Evolutionary conservation across 2,113 vertebrate genomes (phyloP), one percentile per base, ranked within the genome.

Genomic region (Pseudolaguvia tuberculata): DNA sequence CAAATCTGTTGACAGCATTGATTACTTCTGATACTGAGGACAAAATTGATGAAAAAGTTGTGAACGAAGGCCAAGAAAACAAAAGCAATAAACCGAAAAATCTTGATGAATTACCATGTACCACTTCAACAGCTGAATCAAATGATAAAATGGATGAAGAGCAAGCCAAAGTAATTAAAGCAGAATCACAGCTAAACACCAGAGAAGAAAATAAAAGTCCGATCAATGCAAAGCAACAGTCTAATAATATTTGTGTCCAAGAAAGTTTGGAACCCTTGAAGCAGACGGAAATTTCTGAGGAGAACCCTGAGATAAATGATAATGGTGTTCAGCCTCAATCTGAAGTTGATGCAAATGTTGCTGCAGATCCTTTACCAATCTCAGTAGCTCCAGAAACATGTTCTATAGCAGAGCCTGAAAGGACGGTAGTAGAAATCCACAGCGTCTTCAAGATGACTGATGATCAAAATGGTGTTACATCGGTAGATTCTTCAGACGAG

Each of bases 401-500:
- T 25, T 25, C 48, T 20, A 62, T 13, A 5, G 61, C 56, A 11
- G 23, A 45, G 29, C 4, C 59, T 25, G 56, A 73, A 59, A 12
- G 2, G 51, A 62, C 69, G 20, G 21, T 51, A 48, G 39, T 42
- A 15, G 50, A 70, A 23, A 62, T 55, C 42, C 56, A 50, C 27
- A 69, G 29, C 10, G 67, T 20, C 21, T 23, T 21, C 2, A 15
- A 58, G 39, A 42, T 42, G 39, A 8, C 8, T 35, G 31, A 35
- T 42, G 39, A 42, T 42, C 39, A 42, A 42, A 42, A 42, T 42
- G 39, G 39, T 42, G 39, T 42, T 42, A 9, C 39, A 42, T 42
- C 25, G 65, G 63, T 47, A 18, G 80, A 80, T 55, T 79, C 80
- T 20, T 78, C 79, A 70, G 81, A 81, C 39, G 80, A 82, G 3